phyloP scores from a whole-genome alignment of 2,888 invertebrate species.

The Pristionchus exspectatus region DNA sequence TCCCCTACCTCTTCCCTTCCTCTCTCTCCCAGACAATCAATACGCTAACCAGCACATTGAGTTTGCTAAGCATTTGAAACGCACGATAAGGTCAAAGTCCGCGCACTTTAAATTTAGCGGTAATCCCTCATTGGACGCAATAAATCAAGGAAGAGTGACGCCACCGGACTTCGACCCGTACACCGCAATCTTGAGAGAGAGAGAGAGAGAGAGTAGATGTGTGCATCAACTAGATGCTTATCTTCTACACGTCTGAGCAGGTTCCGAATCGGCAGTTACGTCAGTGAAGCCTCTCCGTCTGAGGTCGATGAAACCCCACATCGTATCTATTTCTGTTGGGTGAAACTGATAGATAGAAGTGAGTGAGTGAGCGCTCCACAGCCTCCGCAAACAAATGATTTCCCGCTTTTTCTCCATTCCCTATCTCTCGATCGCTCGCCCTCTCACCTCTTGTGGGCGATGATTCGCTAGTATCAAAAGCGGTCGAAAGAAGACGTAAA shows the following conservation, averaged over 20 bases:
- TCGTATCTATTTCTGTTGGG: conserved; percentile 6
- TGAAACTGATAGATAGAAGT: conserved; percentile 39
- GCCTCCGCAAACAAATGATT: conserved; percentile 38
- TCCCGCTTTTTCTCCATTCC: conserved; percentile 11
- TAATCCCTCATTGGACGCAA: neutral
- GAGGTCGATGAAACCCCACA: neutral
- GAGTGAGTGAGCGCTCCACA: conserved; percentile 7
- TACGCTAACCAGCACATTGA: too few species aligned
- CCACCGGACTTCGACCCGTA: neutral
- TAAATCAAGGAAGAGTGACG: neutral
- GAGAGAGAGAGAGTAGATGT: neutral
- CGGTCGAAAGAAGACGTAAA: conserved; percentile 34
- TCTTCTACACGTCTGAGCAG: neutral
- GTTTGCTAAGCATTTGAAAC: too few species aligned
- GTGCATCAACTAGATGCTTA: neutral
- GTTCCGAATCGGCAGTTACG: neutral
- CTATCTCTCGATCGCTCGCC: conserved; percentile 1
- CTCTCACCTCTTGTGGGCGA: conserved; percentile 32
- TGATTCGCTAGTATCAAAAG: neutral
- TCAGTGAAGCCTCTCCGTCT: neutral
- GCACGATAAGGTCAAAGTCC: conserved; percentile 13
- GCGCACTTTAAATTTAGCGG: neutral
- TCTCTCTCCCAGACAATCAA: too few species aligned
- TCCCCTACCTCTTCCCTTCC: too few species aligned
- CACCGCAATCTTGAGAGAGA: neutral